Conservation (phyloP, 2,113 vertebrate genomes). For the Scalopus aquaticus region DNA sequence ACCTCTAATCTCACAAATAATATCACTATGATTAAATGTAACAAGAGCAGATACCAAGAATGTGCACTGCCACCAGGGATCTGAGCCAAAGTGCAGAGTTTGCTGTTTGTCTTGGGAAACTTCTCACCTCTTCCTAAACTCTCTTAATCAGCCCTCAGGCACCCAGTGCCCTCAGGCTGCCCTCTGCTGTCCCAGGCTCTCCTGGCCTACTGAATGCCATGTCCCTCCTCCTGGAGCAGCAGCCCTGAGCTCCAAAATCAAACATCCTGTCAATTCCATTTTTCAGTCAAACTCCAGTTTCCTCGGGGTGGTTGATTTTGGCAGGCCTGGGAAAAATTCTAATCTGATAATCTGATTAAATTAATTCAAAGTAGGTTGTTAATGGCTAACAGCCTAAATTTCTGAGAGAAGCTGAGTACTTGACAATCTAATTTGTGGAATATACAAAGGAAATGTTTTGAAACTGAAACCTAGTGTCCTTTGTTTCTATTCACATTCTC, state of each 20-base stretch:
- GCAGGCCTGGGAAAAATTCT: conserved; percentile 2
- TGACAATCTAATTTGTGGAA: conserved; percentile 32
- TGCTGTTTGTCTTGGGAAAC: conserved; percentile 40
- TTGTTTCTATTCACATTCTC: background rate
- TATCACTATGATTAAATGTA: conserved; percentile 43
- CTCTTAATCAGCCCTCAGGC: background rate
- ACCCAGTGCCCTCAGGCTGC: background rate
- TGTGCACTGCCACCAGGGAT: background rate
- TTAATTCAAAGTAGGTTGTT: conserved; percentile 22
- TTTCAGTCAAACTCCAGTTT: conserved; percentile 31
- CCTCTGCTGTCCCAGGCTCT: background rate
- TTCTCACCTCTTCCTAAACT: conserved; percentile 28
- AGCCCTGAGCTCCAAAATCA: background rate
- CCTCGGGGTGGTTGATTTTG: conserved; percentile 3
- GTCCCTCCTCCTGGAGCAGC: background rate
- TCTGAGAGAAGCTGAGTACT: background rate
- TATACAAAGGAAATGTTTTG: background rate
- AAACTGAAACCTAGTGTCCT: background rate
- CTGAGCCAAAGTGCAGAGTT: background rate
- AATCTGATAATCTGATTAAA: conserved; percentile 51
- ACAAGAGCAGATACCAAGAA: conserved; percentile 20
- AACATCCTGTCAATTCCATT: background rate
- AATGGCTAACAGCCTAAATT: conserved; percentile 20
- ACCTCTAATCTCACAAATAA: background rate
- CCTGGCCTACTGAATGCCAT: background rate